Base-by-base conservation (phyloP, 2,113 vertebrate species). In the Bujurquina vittata region DNA sequence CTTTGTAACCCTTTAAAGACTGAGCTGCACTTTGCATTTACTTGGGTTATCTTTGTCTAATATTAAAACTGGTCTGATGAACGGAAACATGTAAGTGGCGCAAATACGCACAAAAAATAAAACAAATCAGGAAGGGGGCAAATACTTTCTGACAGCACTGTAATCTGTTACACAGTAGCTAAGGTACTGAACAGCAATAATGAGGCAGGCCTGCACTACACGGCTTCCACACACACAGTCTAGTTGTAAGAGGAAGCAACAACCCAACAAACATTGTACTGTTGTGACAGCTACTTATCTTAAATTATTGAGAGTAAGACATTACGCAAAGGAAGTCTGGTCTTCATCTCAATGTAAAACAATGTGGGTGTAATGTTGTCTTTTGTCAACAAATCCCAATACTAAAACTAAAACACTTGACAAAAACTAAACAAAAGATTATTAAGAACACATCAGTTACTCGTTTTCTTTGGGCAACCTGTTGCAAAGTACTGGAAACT, bases 111-210 rank as follows among this genome's bases (percentile, higher is more conserved):
- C 26, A 67, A 67, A 23, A 67, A 46, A 37, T 26, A 67, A 22
- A 46, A 35, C 5, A 67, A 46, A 67, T 67, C 40, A 26, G 37
- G 3, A 67, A 29, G 22, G 40, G 46, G 63, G 26, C 40, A 67
- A 43, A 49, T 67, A 46, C 14, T 26, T 67, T 37, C 6, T 26
- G 40, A 67, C 63, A 49, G 22, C 3, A 11, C 63, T 29, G 22
- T 73, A 62, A 81, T 88, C 59, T 79, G 37, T 79, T 86, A 81
- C 54, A 40, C 40, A 87, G 75, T 58, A 72, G 81, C 57, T 77
- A 31, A 10, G 29, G 58, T 75, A 37, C 56, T 17, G 35, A 88
- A 73, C 61, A 67, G 22, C 52, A 20, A 31, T 59, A 79, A 37
- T 37, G 75, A 84, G 75, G 67, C 49, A 46, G 46, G 23, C 76